Evolutionary conservation across 2,113 vertebrate species (phyloP).

Genomic region (Lasiurus cinereus): DNA sequence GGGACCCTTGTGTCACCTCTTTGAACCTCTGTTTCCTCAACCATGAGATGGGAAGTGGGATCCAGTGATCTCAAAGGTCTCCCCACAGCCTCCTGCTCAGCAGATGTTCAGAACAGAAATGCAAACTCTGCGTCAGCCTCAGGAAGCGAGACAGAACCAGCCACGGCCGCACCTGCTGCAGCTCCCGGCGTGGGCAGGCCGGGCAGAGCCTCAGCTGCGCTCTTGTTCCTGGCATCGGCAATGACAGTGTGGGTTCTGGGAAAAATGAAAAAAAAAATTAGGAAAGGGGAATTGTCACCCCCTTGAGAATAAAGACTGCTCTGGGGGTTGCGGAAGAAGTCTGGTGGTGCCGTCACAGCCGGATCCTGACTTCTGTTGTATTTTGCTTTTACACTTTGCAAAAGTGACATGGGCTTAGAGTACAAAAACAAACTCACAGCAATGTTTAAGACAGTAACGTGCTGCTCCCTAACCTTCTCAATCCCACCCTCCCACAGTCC

Average conservation of each 20-base stretch:
- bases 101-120: background rate
- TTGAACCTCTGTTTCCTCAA: background rate
- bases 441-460: background rate
- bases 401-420: background rate
- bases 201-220: rapidly evolving
- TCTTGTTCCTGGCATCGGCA: background rate
- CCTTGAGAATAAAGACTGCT: background rate
- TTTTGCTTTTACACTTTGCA: background rate
- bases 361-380: background rate
- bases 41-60: background rate
- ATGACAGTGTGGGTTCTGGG: background rate
- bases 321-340: background rate
- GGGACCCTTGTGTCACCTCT: background rate
- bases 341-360: background rate
- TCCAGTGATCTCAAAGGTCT: background rate
- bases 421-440: background rate
- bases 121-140: background rate
- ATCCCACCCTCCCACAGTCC: too few species aligned
- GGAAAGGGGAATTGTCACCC: background rate
- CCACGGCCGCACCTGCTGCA: too few species aligned
- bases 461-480: background rate
- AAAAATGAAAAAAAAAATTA: background rate
- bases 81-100: background rate
- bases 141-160: background rate
- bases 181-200: too few species aligned